Conservation (phyloP, 1,140 invertebrate genomes). For the Tenebrio molitor region DNA sequence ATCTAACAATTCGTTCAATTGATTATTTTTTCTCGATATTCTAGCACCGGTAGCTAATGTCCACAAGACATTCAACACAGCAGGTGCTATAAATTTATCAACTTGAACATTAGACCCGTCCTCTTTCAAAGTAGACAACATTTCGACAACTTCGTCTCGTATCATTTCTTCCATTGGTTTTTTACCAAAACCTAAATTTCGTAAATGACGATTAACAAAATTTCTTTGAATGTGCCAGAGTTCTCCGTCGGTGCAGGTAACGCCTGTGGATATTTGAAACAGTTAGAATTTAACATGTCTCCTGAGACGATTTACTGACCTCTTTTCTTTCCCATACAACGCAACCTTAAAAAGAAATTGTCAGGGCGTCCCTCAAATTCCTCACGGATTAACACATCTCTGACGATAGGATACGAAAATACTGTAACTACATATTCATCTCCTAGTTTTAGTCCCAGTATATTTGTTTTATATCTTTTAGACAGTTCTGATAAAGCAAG, state of each 20-base stretch:
- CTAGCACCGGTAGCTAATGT: slow-evolving; percentile 76
- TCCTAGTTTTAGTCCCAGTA: slow-evolving; percentile 78
- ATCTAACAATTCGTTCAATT: slow-evolving; percentile 72
- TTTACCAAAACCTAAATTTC: slow-evolving; percentile 82
- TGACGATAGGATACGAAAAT: slow-evolving; percentile 71
- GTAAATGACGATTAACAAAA: slow-evolving; percentile 80
- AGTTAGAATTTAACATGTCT: slow-evolving; percentile 29
- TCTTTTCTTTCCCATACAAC: slow-evolving; percentile 78
- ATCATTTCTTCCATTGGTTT: slow-evolving; percentile 80
- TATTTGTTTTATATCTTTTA: slow-evolving; percentile 72
- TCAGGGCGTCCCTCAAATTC: slow-evolving; percentile 81
- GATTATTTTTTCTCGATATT: slow-evolving; percentile 68
- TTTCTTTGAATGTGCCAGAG: slow-evolving; percentile 82
- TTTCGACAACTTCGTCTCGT: slow-evolving; percentile 71
- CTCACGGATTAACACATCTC: slow-evolving; percentile 73
- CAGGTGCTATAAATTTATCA: slow-evolving; percentile 69
- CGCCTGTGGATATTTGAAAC: slow-evolving; percentile 67
- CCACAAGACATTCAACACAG: slow-evolving; percentile 84
- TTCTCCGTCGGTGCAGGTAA: slow-evolving; percentile 82
- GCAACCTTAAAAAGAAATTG: slow-evolving; percentile 77
- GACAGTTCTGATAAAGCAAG: slow-evolving; percentile 73
- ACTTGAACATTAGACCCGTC: slow-evolving; percentile 64
- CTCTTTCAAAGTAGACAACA: slow-evolving; percentile 69
- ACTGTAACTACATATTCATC: slow-evolving; percentile 74
- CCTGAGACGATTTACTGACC: slow-evolving; percentile 64